A percentile compares a stretch with the other conserved stretches of the same genome.
Conservation (phyloP, 2,113 vertebrate species). For the Cariama cristata region DNA sequence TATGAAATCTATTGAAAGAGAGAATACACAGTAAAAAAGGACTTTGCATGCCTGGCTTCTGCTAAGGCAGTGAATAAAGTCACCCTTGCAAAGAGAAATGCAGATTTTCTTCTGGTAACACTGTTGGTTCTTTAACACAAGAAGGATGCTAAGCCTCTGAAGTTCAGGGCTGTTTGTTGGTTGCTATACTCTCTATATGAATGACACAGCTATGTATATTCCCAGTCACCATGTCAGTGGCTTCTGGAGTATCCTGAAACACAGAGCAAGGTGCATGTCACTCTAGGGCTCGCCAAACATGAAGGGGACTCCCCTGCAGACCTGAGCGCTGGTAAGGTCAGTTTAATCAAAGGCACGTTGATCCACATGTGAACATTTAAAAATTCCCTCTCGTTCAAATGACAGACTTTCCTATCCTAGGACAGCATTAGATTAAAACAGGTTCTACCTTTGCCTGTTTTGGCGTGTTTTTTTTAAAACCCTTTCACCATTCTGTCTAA, state of each 20-base stretch:
- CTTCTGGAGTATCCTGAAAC: background rate
- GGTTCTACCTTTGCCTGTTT: background rate
- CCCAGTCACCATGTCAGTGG: background rate
- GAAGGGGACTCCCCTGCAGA: background rate
- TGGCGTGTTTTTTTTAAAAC: background rate
- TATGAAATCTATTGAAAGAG: background rate
- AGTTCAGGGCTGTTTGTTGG: background rate
- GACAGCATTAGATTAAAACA: background rate
- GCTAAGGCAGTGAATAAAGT: background rate
- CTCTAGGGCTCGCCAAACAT: background rate
- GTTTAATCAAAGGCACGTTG: background rate
- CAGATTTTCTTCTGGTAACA: background rate
- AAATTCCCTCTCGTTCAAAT: background rate
- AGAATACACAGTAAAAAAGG: background rate
- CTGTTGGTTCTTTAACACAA: background rate
- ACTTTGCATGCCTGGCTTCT: background rate
- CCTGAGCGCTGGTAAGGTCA: background rate
- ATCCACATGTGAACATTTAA: background rate
- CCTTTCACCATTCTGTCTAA: background rate
- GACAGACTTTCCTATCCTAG: background rate
- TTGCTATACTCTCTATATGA: background rate
- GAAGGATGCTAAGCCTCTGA: background rate
- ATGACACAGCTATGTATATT: background rate
- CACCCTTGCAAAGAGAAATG: background rate
- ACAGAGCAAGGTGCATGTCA: background rate